phyloP scores from a whole-genome alignment of 2,888 invertebrate species.

The Thysanoteuthis rhombus region DNA sequence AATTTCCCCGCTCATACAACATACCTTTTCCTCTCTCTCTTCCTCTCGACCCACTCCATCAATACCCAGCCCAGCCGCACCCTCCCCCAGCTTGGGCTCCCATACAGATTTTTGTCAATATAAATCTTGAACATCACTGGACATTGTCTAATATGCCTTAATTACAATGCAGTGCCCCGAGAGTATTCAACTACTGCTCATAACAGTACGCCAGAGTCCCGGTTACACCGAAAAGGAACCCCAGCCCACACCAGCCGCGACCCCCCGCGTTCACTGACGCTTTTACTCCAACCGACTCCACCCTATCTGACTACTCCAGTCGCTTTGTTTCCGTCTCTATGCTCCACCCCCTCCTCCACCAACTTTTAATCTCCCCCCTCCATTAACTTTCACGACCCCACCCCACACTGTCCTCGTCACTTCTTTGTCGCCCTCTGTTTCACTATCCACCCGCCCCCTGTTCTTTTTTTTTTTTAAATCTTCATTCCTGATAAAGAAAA shows the following conservation, averaged over 20 bases:
- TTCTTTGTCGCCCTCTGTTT: background rate
- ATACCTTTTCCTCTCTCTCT: too few species aligned
- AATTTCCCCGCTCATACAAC: background rate
- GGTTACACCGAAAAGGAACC: background rate
- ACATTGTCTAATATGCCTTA: constrained; percentile 12
- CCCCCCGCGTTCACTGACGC: background rate
- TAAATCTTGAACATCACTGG: background rate
- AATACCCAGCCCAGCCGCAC: background rate
- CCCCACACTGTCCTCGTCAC: background rate
- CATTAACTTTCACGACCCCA: background rate
- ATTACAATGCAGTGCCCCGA: background rate
- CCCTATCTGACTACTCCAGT: background rate
- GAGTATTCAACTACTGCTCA: background rate
- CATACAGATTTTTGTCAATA: background rate
- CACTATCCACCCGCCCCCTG: background rate
- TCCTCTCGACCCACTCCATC: background rate
- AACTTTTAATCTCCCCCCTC: background rate
- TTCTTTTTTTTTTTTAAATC: background rate
- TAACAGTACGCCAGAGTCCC: background rate
- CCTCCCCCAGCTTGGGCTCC: background rate
- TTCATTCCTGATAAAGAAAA: background rate
- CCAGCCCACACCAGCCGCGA: background rate
- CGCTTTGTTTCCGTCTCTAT: background rate
- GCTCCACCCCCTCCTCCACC: background rate
- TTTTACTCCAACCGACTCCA: background rate